Evolutionary conservation across 2,113 vertebrate genomes (phyloP).

Genomic region (Hippocampus mohnikei): DNA sequence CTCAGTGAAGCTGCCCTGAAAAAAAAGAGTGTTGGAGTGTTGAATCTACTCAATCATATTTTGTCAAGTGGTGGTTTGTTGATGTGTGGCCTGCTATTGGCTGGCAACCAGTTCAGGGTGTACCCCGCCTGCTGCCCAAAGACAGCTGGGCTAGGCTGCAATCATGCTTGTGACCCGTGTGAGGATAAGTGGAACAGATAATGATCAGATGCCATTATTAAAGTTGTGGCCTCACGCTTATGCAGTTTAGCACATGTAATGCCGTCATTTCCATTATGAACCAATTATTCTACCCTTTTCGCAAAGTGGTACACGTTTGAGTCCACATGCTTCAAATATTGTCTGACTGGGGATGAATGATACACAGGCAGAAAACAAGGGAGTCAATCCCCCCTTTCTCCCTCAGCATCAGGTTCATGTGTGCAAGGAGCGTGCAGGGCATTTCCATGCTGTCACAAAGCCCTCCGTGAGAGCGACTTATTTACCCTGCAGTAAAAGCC

Average conservation of each 20-base stretch:
- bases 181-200: no score
- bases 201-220: background rate
- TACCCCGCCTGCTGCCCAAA: no score
- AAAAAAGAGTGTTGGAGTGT: no score
- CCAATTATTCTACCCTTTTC: background rate
- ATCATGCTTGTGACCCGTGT: no score
- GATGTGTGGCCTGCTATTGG: no score
- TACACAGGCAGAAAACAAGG: constrained; percentile 23
- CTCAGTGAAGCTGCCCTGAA: background rate
- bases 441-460: constrained; percentile 73
- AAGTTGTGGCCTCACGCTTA: background rate
- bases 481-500: constrained; percentile 76
- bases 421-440: constrained; percentile 43
- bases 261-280: background rate
- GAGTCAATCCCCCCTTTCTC: constrained; percentile 53
- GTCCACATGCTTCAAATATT: background rate
- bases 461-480: constrained; percentile 66
- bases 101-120: no score
- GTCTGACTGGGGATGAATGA: background rate
- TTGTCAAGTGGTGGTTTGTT: no score
- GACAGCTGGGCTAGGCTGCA: no score
- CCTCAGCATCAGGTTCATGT: constrained; percentile 48
- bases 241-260: background rate
- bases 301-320: background rate
- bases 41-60: no score